These are phyloP conservation scores for Scortum barcoo DNA, from an alignment of 2,113 vertebrate species.

Conservation along the genomic window DNA sequence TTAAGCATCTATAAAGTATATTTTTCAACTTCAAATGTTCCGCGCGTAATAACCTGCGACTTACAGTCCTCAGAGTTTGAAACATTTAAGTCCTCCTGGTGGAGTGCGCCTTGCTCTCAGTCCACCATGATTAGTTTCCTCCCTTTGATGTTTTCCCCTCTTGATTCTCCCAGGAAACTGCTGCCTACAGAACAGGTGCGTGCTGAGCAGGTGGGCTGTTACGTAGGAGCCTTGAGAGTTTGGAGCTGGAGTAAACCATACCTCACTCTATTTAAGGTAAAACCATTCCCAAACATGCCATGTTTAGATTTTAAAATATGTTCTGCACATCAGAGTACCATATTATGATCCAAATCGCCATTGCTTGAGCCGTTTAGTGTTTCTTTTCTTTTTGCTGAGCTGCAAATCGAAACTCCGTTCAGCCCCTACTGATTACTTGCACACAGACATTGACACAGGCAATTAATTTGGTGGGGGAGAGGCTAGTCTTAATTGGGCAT, in stretches of 20 bases:
- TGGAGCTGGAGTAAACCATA: constrained; percentile 22
- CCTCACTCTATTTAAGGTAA: constrained; percentile 41
- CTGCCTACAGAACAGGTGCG: constrained; percentile 71
- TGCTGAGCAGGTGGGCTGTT: constrained; percentile 68
- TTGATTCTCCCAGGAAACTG: constrained; percentile 53
- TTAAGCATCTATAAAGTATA: constrained; percentile 29
- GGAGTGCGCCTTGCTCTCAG: constrained; percentile 48
- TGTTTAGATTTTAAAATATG: constrained; percentile 14
- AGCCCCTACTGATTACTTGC: constrained; percentile 73
- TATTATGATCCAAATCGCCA: constrained; percentile 17
- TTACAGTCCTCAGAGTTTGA: constrained; percentile 39
- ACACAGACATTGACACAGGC: constrained; percentile 74
- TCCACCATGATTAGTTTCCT: constrained; percentile 63
- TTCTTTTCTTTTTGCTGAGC: constrained; percentile 61
- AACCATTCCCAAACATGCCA: background rate
- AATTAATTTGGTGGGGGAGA: constrained; percentile 79
- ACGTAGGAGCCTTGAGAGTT: constrained; percentile 48
- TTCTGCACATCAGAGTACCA: constrained; percentile 37
- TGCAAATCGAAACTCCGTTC: constrained; percentile 65
- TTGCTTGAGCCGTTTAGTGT: constrained; percentile 24
- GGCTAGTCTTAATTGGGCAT: constrained; percentile 80
- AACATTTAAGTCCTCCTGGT: constrained; percentile 44
- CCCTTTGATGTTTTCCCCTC: constrained; percentile 69
- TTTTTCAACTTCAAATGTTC: constrained; percentile 44
- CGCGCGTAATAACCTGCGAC: constrained; percentile 20